These are phyloP conservation scores for Cirrhinus molitorella DNA, from an alignment of 2,797 vertebrate species.

Conservation along the genomic window DNA sequence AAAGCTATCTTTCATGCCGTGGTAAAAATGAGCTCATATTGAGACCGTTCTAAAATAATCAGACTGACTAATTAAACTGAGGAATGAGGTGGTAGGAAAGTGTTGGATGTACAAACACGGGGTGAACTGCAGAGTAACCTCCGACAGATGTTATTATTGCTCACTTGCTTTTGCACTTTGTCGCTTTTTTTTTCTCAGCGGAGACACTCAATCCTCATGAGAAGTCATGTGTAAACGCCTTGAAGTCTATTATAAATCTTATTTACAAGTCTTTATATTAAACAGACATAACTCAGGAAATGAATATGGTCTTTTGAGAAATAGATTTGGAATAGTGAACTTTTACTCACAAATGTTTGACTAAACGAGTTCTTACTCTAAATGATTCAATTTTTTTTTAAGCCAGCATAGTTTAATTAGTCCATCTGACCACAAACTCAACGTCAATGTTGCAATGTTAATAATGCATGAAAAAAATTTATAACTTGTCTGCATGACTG, in stretches of 20 bases:
- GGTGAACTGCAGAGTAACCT: conserved; percentile 33
- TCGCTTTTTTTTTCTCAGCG: not conserved
- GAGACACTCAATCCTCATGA: not conserved
- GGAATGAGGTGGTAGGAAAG: conserved; percentile 58
- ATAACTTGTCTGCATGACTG: too few relatives aligned
- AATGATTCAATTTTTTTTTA: conserved; percentile 8
- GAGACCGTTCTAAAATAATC: conserved; percentile 66
- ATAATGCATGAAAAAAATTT: not conserved
- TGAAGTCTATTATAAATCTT: conserved; percentile 36
- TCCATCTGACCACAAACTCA: not conserved
- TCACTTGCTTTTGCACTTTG: not conserved
- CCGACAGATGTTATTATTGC: conserved; percentile 15
- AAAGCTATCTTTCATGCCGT: conserved; percentile 39
- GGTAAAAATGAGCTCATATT: conserved; percentile 28
- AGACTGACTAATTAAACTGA: conserved; percentile 56
- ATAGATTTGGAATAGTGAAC: conserved; percentile 27
- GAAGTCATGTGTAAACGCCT: not conserved
- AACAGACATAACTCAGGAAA: conserved; percentile 31
- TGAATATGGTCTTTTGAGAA: conserved; percentile 31
- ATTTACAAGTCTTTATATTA: conserved; percentile 24
- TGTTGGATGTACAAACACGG: conserved; percentile 57
- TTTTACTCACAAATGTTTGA: conserved; percentile 28
- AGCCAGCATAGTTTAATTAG: conserved; percentile 2
- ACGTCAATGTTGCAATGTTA: not conserved
- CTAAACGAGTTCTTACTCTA: conserved; percentile 34